These are phyloP conservation scores for Dione juno DNA, from an alignment of 2,888 invertebrate genomes.

Conservation along the genomic window DNA sequence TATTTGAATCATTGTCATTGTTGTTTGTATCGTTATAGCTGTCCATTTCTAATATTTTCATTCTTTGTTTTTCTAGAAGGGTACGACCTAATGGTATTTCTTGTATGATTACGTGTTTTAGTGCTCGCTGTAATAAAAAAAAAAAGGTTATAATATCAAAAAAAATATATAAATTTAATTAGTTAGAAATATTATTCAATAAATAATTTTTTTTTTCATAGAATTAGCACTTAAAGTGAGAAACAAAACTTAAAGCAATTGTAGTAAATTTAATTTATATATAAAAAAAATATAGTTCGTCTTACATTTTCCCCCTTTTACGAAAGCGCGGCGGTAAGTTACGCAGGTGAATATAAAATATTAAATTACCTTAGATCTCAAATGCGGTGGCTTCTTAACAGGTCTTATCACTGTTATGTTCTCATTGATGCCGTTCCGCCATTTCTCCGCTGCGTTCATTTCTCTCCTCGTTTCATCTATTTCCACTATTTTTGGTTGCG, in stretches of 20 bases:
- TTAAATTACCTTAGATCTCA: conserved; percentile 83
- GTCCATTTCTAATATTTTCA: conserved; percentile 62
- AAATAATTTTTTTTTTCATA: too few relatives aligned
- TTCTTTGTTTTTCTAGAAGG: conserved; percentile 53
- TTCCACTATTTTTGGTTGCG: conserved; percentile 60
- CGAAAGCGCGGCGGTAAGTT: too few relatives aligned
- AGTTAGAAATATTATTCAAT: too few relatives aligned
- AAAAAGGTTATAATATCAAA: neutral
- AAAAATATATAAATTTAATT: too few relatives aligned
- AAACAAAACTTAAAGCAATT: too few relatives aligned
- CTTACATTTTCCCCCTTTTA: too few relatives aligned
- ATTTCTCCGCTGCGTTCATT: conserved; percentile 54
- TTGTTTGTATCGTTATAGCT: conserved; percentile 54
- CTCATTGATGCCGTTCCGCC: conserved; percentile 72
- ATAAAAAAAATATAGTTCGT: too few relatives aligned
- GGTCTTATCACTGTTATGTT: conserved; percentile 73
- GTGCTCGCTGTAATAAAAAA: conserved; percentile 75
- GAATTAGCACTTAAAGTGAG: too few relatives aligned
- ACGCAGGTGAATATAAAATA: too few relatives aligned
- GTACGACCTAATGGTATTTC: conserved; percentile 70
- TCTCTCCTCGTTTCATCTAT: conserved; percentile 48
- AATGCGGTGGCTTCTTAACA: conserved; percentile 85
- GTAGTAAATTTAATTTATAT: too few relatives aligned
- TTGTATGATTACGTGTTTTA: conserved; percentile 79
- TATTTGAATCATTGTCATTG: conserved; percentile 53